These are phyloP conservation scores for Epinotia nisella DNA, from an alignment of 2,888 invertebrate species.

Conservation along the genomic window DNA sequence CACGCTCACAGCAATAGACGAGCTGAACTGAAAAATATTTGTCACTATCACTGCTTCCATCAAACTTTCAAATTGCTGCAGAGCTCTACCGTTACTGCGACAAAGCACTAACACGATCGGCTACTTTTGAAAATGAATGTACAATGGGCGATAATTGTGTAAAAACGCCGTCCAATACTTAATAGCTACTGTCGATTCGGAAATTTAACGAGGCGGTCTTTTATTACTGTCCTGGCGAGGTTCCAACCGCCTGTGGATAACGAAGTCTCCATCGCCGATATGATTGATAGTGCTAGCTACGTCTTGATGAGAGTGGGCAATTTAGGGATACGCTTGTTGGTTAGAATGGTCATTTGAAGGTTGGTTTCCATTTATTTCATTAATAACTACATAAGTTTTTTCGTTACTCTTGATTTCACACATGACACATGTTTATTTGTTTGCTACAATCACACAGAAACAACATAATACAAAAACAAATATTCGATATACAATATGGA, in stretches of 20 bases:
- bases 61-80: background rate
- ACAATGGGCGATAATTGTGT: constrained; percentile 32
- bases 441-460: too few relatives aligned
- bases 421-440: too few relatives aligned
- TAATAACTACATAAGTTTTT: too few relatives aligned
- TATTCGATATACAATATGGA: too few relatives aligned
- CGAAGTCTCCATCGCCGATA: constrained; percentile 59
- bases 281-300: constrained; percentile 81
- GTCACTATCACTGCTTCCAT: background rate
- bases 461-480: too few relatives aligned
- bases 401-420: too few relatives aligned
- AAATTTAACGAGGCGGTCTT: constrained; percentile 76
- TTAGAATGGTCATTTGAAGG: background rate
- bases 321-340: constrained; percentile 53
- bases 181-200: constrained; percentile 68
- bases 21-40: too few relatives aligned
- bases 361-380: background rate
- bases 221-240: constrained; percentile 79
- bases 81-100: background rate
- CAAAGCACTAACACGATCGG: background rate
- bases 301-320: constrained; percentile 81
- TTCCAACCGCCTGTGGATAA: constrained; percentile 70
- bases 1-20: too few relatives aligned
- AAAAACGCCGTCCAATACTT: constrained; percentile 50
- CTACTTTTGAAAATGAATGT: constrained; percentile 3